A percentile compares a stretch with the other conserved stretches of the same genome.
phyloP scores from a whole-genome alignment of 2,797 vertebrate genomes.

The Thripadectes ignobilis region DNA sequence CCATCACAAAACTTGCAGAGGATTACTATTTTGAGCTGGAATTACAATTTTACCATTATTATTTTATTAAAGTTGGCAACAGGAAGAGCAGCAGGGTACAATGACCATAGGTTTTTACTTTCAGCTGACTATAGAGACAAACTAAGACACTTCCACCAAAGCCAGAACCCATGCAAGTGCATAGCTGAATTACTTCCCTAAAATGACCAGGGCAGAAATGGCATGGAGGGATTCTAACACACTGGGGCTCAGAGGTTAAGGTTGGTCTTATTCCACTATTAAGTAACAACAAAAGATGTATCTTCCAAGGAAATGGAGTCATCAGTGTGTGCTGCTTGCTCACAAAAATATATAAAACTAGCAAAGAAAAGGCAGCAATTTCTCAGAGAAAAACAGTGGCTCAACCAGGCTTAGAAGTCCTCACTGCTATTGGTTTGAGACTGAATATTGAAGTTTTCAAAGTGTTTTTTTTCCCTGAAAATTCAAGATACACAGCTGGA shows the following conservation, averaged over 20 bases:
- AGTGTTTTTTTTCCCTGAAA: background rate
- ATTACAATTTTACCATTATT: background rate
- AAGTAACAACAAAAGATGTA: background rate
- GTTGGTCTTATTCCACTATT: background rate
- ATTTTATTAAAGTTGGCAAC: background rate
- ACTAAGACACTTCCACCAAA: background rate
- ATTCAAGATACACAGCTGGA: conserved; percentile 1
- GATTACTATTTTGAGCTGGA: background rate
- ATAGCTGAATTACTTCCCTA: background rate
- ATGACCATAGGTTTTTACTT: background rate
- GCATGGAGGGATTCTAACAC: background rate
- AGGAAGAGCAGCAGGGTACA: background rate
- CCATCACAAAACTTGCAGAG: background rate
- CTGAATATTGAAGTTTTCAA: background rate
- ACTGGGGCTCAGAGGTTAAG: background rate
- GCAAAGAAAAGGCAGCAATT: background rate
- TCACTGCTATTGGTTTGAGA: background rate
- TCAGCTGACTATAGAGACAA: background rate
- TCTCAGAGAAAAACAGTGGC: background rate
- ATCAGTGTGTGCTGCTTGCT: background rate
- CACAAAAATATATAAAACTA: background rate
- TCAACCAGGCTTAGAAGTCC: background rate
- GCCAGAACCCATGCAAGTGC: background rate
- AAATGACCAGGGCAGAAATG: background rate
- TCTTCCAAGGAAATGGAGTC: background rate